Evolutionary conservation across 2,797 vertebrate genomes (phyloP).

Genomic region (Glossophaga mutica): DNA sequence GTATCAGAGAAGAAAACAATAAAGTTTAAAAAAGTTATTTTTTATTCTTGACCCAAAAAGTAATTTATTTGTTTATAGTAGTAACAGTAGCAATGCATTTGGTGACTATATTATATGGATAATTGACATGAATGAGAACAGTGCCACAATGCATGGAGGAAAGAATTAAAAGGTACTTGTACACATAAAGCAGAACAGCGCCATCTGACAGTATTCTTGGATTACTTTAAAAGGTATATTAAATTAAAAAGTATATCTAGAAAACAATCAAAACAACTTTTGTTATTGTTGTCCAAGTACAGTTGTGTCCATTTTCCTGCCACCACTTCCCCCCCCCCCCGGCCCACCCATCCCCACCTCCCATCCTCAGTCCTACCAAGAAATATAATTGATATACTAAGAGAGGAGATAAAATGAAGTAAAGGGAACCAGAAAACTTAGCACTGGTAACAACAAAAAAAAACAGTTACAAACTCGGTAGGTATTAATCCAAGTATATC

Average conservation of each 20-base stretch:
- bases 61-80: background rate
- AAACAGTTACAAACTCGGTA: background rate
- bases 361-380: background rate
- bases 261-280: background rate
- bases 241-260: background rate
- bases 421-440: background rate
- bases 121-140: background rate
- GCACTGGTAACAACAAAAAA: background rate
- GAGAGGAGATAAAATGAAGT: background rate
- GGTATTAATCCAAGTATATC: background rate
- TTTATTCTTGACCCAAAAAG: background rate
- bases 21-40: background rate
- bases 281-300: too few species aligned
- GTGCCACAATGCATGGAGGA: background rate
- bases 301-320: too few species aligned
- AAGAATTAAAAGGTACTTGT: background rate
- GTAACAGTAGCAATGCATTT: background rate
- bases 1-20: background rate
- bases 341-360: too few species aligned
- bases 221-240: background rate
- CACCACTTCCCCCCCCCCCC: too few species aligned
- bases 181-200: background rate
- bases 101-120: background rate
- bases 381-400: background rate
- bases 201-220: background rate